Evolutionary conservation across 2,797 vertebrate genomes (phyloP).

Genomic region (Artibeus jamaicensis): DNA sequence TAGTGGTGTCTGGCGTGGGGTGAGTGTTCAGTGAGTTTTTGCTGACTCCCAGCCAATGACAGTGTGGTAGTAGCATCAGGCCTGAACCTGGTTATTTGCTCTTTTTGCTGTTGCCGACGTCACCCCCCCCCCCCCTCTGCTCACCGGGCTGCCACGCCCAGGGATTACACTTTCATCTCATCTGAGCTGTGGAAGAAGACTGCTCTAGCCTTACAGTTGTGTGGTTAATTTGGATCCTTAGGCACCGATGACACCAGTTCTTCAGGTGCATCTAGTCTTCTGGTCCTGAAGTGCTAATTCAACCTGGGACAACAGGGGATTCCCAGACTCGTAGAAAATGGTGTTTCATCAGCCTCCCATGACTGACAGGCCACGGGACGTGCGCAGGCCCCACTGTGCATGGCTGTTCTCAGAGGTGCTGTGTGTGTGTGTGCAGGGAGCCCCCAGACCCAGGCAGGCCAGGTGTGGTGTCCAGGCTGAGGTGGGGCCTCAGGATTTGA

Average conservation of each 20-base stretch:
- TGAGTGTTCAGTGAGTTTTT: neutral
- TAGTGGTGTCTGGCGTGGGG: neutral
- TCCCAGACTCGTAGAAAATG: neutral
- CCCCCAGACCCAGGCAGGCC: neutral
- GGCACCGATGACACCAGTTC: neutral
- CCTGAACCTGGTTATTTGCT: neutral
- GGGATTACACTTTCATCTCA: rapidly evolving
- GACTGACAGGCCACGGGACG: neutral
- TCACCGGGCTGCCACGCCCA: rapidly evolving
- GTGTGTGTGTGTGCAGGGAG: neutral
- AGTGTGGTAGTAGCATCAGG: neutral
- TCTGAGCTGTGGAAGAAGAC: neutral
- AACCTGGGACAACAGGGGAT: neutral
- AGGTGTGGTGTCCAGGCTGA: rapidly evolving
- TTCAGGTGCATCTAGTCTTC: neutral
- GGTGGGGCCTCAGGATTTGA: neutral
- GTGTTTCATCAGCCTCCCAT: neutral
- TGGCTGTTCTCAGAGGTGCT: neutral
- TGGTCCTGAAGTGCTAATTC: neutral
- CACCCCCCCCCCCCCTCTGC: too few species aligned
- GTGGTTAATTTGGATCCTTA: neutral
- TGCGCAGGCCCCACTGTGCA: neutral
- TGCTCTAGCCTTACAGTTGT: neutral
- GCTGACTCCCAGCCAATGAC: neutral
- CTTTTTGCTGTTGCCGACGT: neutral